Evolutionary conservation across 2,888 invertebrate species (phyloP), one percentile per base, ranked within the genome.

Genomic region (Deilephila porcellus): DNA sequence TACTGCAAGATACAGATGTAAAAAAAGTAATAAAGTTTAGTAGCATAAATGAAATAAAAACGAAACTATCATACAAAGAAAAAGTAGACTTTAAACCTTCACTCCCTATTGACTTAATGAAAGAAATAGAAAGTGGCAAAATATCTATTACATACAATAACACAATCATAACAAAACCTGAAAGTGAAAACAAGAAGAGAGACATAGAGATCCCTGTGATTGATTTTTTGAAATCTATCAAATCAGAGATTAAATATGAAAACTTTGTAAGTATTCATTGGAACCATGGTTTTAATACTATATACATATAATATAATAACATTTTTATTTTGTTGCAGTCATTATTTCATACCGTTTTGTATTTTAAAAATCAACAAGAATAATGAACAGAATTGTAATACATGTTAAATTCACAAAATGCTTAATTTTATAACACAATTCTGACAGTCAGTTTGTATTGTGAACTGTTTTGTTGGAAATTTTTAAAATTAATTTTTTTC

Each of bases 11-110:
- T 76, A 77, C 75, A 52, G 73, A 74, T n/a, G 81, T 78, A 63
- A 19, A 78, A 6, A 91, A 86, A 72, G 82, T 80, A 75, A 81
- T 90, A 8, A 77, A 76, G 67, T 91, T 91, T 76, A 81, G 83
- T 74, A 86, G 87, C 71, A 79, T 91, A 62, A 71, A 82, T 74
- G 91, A 91, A 45, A 78, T 90, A 0, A 87, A 88, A 85, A 76
- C 86, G 20, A 75, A 84, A 76, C 74, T 85, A 74, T 78, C 83
- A 78, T 52, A 25, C 17, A 76, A 83, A 11, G 52, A 63, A 25
- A 75, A 78, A n/a, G 74, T 74, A 17, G 75, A 82, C 34, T 76
- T 70, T 32, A 82, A 82, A 74, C 78, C 79, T 20, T 52, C 76
- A 53, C 74, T 81, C 60, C 73, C 71, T 64, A 72, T 77, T 37